Percentiles rank a stretch among this genome's conserved stretches.
phyloP scores from a whole-genome alignment of 2,888 invertebrate species.

The Mythimna impura region DNA sequence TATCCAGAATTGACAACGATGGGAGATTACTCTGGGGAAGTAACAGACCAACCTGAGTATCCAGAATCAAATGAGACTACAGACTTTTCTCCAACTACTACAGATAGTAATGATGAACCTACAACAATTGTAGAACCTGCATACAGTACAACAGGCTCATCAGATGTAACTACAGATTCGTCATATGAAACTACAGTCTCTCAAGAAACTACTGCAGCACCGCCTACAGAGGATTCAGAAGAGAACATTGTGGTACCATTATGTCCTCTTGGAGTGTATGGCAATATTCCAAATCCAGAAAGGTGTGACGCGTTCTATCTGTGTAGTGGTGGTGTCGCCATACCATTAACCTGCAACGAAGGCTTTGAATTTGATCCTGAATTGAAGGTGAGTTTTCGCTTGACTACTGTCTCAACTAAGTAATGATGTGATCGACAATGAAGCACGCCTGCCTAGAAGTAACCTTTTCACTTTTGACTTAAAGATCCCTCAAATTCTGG shows the following conservation, averaged over 20 bases:
- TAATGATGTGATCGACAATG: too few species aligned
- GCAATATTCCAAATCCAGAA: slow-evolving; percentile 69
- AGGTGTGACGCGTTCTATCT: slow-evolving; percentile 68
- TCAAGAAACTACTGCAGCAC: neutral
- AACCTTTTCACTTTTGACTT: too few species aligned
- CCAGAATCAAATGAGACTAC: slow-evolving; percentile 13
- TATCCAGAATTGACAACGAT: slow-evolving; percentile 7
- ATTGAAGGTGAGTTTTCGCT: slow-evolving; percentile 45
- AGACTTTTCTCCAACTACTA: slow-evolving; percentile 4
- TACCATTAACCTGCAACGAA: slow-evolving; percentile 55
- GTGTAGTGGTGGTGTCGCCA: slow-evolving; percentile 63
- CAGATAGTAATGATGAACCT: neutral
- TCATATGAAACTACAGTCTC: neutral
- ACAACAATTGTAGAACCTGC: slow-evolving; percentile 6
- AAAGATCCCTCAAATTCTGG: too few species aligned
- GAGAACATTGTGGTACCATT: slow-evolving; percentile 29
- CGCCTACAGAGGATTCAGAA: slow-evolving; percentile 10
- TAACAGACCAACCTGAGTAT: slow-evolving; percentile 9
- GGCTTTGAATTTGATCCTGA: slow-evolving; percentile 65
- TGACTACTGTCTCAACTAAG: too few species aligned
- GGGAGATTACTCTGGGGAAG: slow-evolving; percentile 12
- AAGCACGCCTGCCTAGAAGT: too few species aligned
- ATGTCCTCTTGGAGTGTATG: slow-evolving; percentile 65
- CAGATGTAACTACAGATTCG: neutral
- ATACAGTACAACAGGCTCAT: neutral